phyloP scores from a whole-genome alignment of 2,113 vertebrate genomes.

The Perca schrenkii region DNA sequence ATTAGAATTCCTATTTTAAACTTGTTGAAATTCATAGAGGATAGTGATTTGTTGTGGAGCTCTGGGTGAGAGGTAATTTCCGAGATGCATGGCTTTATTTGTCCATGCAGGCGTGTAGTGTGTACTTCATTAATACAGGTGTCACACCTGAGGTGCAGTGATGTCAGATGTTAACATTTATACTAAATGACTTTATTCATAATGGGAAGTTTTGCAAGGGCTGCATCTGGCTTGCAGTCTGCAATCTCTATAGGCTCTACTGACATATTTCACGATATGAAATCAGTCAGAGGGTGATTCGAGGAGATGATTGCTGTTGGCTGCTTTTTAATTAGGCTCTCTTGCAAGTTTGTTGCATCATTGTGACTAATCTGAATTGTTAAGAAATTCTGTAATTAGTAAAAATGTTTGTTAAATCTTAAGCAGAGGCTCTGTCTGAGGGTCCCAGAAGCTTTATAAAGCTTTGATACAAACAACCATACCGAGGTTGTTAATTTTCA shows the following conservation, averaged over 20 bases:
- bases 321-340: constrained; percentile 72
- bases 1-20: constrained; percentile 20
- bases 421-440: constrained; percentile 53
- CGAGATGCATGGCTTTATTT: constrained; percentile 67
- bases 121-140: constrained; percentile 62
- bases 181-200: constrained; percentile 60
- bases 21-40: constrained; percentile 29
- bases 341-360: constrained; percentile 78
- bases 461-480: constrained; percentile 69
- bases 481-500: constrained; percentile 59
- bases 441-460: constrained; percentile 62
- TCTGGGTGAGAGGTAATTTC: constrained; percentile 59
- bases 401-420: constrained; percentile 60
- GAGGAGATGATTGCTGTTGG: constrained; percentile 57
- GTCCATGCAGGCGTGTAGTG: constrained; percentile 37
- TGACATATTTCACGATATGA: constrained; percentile 64
- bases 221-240: constrained; percentile 33
- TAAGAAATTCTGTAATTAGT: constrained; percentile 76
- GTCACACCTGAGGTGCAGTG: constrained; percentile 55
- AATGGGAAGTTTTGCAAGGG: constrained; percentile 29
- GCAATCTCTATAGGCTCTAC: constrained; percentile 12
- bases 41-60: constrained; percentile 49
- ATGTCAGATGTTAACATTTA: constrained; percentile 62
- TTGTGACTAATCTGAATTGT: constrained; percentile 69
- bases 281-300: constrained; percentile 61